Conservation (phyloP, 2,113 vertebrate species). For the Ptilonorhynchus violaceus region DNA sequence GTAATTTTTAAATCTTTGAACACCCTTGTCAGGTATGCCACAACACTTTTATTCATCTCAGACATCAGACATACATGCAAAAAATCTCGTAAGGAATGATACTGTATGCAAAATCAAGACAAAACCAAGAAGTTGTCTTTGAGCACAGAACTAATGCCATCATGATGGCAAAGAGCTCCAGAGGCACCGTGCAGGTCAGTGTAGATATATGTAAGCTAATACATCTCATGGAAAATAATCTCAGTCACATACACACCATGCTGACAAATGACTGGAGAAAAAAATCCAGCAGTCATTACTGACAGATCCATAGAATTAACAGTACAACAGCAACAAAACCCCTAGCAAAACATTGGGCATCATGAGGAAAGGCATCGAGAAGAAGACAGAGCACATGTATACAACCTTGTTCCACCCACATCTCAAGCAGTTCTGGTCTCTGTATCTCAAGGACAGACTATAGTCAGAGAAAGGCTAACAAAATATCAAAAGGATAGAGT, state of each 20-base stretch:
- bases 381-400: background rate
- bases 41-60: background rate
- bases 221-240: background rate
- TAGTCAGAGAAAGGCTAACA: background rate
- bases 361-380: background rate
- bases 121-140: background rate
- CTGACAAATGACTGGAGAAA: background rate
- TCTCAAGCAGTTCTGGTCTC: background rate
- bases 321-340: background rate
- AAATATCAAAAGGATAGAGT: background rate
- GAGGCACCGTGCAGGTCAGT: background rate
- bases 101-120: background rate
- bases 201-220: background rate
- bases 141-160: background rate
- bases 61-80: background rate
- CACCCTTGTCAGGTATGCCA: background rate
- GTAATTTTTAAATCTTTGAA: background rate
- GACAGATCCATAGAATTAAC: background rate
- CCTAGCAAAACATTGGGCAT: background rate
- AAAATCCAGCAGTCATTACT: background rate
- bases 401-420: background rate
- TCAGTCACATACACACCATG: background rate
- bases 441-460: background rate
- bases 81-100: background rate
- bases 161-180: background rate